A percentile compares a stretch with the other conserved stretches of the same genome.
These are phyloP conservation scores for Malurus leucopterus DNA, from an alignment of 2,797 vertebrate species.

Conservation along the genomic window DNA sequence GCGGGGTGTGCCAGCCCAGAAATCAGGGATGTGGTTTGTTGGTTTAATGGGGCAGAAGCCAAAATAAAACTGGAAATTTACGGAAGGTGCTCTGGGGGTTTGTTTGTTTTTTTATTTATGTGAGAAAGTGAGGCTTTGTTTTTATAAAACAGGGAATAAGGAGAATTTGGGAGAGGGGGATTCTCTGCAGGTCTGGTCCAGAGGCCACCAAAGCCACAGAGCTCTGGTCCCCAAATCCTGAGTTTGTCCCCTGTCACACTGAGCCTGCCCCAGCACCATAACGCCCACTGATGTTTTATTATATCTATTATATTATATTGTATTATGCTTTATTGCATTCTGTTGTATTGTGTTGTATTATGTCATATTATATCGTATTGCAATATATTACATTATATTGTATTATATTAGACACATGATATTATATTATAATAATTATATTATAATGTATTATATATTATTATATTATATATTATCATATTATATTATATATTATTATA, in stretches of 20 bases:
- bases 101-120: neutral
- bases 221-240: neutral
- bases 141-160: neutral
- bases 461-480: too few relatives aligned
- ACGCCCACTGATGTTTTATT: fast-evolving
- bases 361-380: too few relatives aligned
- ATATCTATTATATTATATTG: neutral
- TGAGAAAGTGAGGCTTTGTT: neutral
- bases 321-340: too few relatives aligned
- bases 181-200: neutral
- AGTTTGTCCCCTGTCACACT: neutral
- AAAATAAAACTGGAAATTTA: neutral
- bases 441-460: too few relatives aligned
- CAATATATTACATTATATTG: too few relatives aligned
- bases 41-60: neutral
- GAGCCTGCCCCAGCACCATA: neutral
- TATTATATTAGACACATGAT: too few relatives aligned
- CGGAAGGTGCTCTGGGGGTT: neutral
- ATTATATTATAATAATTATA: neutral
- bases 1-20: fast-evolving
- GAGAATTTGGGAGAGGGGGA: neutral
- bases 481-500: too few relatives aligned
- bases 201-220: neutral
- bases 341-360: too few relatives aligned
- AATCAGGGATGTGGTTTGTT: neutral